These are phyloP conservation scores for Ormyrus nitidulus DNA, from an alignment of 2,888 invertebrate species.

Conservation along the genomic window DNA sequence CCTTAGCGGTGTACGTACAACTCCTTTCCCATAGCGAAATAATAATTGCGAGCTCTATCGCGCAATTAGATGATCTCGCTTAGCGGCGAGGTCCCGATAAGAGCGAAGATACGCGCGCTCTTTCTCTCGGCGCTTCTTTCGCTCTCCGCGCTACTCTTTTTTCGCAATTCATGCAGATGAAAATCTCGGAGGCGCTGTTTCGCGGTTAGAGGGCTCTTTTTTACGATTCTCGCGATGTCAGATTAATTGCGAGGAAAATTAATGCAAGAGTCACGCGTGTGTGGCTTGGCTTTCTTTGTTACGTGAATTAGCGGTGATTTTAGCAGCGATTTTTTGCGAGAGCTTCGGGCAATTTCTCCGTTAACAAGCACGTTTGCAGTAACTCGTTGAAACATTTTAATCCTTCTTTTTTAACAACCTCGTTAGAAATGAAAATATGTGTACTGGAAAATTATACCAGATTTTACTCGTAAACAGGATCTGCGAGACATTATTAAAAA, in stretches of 20 bases:
- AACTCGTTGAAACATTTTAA: too few species aligned
- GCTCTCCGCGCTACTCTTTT: not conserved
- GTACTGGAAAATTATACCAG: too few species aligned
- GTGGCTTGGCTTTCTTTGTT: constrained; percentile 3
- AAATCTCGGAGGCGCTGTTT: not conserved
- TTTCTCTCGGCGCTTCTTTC: too few species aligned
- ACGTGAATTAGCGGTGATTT: not conserved
- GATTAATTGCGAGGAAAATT: constrained; percentile 46
- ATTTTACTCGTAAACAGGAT: too few species aligned
- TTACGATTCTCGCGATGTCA: constrained; percentile 16
- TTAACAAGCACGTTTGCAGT: too few species aligned
- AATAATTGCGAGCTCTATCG: constrained; percentile 44
- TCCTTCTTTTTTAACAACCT: too few species aligned
- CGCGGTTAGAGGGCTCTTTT: not conserved
- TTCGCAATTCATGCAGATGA: not conserved
- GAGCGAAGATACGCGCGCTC: not conserved
- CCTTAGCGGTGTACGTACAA: constrained; percentile 29
- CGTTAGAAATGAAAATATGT: too few species aligned
- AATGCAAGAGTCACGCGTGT: constrained; percentile 33
- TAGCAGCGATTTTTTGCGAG: too few species aligned
- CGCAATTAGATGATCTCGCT: constrained; percentile 47
- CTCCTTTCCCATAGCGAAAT: constrained; percentile 41
- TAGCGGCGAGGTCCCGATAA: constrained; percentile 13
- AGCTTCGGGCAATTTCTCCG: too few species aligned
- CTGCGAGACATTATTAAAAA: too few species aligned